These are phyloP conservation scores for Sinosuthora webbiana DNA, from an alignment of 2,113 vertebrate genomes.

Conservation along the genomic window DNA sequence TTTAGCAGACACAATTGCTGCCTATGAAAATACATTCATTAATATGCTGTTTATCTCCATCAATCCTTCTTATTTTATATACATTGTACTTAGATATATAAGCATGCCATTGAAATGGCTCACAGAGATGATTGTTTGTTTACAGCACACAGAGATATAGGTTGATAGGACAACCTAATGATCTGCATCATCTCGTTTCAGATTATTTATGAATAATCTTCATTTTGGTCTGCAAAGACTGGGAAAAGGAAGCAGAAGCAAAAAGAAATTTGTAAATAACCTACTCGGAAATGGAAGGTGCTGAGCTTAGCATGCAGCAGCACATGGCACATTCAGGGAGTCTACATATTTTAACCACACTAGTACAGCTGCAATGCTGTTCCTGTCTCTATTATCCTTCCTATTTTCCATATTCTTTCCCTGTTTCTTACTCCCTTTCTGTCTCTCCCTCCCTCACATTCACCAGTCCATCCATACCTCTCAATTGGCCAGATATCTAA, in stretches of 20 bases:
- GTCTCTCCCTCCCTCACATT: neutral
- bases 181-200: neutral
- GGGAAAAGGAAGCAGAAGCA: neutral
- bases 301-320: neutral
- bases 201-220: neutral
- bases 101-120: neutral
- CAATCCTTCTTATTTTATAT: neutral
- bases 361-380: neutral
- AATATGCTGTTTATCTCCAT: neutral
- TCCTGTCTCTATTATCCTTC: neutral
- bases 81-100: neutral
- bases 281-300: neutral
- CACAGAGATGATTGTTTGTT: neutral
- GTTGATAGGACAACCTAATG: neutral
- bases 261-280: neutral
- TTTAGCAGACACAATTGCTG: neutral
- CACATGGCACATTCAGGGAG: fast-evolving
- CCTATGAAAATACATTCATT: neutral
- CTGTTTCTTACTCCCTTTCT: neutral
- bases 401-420: neutral
- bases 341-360: neutral
- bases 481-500: neutral
- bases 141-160: fast-evolving
- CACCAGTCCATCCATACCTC: neutral
- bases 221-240: neutral